Evolutionary conservation across 2,797 vertebrate genomes (phyloP).

Genomic region (Microcaecilia unicolor): DNA sequence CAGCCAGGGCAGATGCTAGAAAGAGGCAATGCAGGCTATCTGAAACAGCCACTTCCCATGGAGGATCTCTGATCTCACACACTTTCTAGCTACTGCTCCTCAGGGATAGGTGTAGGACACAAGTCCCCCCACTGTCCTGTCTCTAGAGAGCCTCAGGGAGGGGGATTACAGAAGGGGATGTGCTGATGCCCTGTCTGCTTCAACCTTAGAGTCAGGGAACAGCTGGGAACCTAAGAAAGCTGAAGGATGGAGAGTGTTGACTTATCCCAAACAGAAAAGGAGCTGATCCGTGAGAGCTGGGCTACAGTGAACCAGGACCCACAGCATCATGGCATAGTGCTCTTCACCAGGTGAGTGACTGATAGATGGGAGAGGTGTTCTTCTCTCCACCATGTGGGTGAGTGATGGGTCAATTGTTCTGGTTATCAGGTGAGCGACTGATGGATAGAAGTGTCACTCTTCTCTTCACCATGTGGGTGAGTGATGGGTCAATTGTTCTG

Average conservation of each 20-base stretch:
- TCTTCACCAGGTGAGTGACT: constrained; percentile 67
- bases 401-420: constrained; percentile 46
- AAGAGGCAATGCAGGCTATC: not conserved
- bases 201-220: not conserved
- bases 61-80: constrained; percentile 8
- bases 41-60: too few relatives aligned
- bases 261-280: constrained; percentile 47
- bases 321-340: constrained; percentile 75
- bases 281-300: constrained; percentile 89
- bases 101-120: too few relatives aligned
- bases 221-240: not conserved
- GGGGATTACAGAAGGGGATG: not conserved
- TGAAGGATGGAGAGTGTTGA: constrained; percentile 34
- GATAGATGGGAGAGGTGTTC: too few relatives aligned
- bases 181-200: not conserved
- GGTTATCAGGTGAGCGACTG: constrained; percentile 58
- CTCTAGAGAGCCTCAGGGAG: constrained; percentile 4
- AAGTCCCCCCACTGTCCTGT: too few relatives aligned
- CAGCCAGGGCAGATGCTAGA: too few relatives aligned
- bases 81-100: too few relatives aligned
- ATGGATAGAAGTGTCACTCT: not conserved
- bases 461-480: not conserved
- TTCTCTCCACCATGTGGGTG: not conserved
- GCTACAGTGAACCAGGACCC: constrained; percentile 76
- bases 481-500: too few relatives aligned